A percentile compares a stretch with the other conserved stretches of the same genome.
phyloP scores from a whole-genome alignment of 2,113 vertebrate genomes.

The Marmota monax region DNA sequence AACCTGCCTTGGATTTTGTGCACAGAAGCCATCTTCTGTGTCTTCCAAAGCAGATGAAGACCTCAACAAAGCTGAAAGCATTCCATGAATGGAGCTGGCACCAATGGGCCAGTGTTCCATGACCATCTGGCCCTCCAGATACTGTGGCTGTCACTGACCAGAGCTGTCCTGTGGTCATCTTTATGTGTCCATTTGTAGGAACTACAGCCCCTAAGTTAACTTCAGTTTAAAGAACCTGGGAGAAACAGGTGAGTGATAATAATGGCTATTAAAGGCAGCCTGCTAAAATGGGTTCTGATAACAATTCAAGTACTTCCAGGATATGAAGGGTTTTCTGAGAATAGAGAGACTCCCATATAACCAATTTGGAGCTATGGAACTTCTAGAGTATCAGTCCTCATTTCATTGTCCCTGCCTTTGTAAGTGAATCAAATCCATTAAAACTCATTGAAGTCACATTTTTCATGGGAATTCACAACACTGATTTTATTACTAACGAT shows the following conservation, averaged over 20 bases:
- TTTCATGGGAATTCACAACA: neutral
- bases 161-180: neutral
- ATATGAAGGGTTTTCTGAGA: neutral
- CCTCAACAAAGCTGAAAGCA: neutral
- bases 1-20: neutral
- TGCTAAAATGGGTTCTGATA: neutral
- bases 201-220: neutral
- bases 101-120: neutral
- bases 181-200: constrained; percentile 2
- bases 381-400: neutral
- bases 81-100: neutral
- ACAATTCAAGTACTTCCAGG: neutral
- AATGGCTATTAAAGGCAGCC: neutral
- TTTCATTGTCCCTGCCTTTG: neutral
- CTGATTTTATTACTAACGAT: constrained; percentile 24
- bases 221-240: neutral
- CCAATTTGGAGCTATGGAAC: neutral
- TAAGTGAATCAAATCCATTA: constrained; percentile 45
- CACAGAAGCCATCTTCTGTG: neutral
- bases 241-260: neutral
- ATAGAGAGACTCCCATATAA: neutral
- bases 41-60: neutral
- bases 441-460: neutral
- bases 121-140: neutral
- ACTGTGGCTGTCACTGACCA: neutral